Percentiles rank a stretch among this genome's conserved stretches.
phyloP scores from a whole-genome alignment of 2,113 vertebrate genomes.

The Colaptes auratus region DNA sequence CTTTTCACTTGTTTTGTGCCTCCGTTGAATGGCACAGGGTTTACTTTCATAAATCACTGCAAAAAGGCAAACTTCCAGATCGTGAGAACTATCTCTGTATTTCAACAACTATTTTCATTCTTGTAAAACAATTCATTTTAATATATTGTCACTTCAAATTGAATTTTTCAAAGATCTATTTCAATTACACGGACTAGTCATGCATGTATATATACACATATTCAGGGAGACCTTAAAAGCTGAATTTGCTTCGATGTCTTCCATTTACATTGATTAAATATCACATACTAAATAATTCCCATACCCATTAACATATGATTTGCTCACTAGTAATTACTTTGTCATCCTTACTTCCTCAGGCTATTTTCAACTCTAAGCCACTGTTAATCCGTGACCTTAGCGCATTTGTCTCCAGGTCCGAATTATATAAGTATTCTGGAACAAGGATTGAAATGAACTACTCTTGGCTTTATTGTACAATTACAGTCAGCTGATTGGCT shows the following conservation, averaged over 20 bases:
- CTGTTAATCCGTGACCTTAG: conserved; percentile 71
- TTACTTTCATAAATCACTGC: background rate
- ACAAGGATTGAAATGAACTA: conserved; percentile 47
- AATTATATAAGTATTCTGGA: conserved; percentile 50
- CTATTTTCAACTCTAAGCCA: conserved; percentile 77
- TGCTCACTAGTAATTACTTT: conserved; percentile 69
- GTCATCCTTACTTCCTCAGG: conserved; percentile 74
- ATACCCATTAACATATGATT: conserved; percentile 64
- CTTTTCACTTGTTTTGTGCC: background rate
- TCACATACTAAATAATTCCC: conserved; percentile 61
- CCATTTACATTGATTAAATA: conserved; percentile 63
- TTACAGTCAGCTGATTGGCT: conserved; percentile 41
- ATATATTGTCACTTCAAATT: background rate
- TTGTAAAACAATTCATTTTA: conserved; percentile 41
- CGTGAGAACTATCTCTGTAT: background rate
- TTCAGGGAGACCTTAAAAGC: conserved; percentile 9
- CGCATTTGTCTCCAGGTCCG: conserved; percentile 49
- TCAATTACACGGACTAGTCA: background rate
- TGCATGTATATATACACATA: background rate
- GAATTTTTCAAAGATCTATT: background rate
- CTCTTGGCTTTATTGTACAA: conserved; percentile 49
- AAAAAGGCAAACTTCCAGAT: background rate
- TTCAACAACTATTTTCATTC: background rate
- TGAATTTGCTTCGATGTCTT: conserved; percentile 49
- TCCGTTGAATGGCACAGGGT: background rate